Conservation (phyloP, 2,797 vertebrate species). For the Gambusia yucatana region DNA sequence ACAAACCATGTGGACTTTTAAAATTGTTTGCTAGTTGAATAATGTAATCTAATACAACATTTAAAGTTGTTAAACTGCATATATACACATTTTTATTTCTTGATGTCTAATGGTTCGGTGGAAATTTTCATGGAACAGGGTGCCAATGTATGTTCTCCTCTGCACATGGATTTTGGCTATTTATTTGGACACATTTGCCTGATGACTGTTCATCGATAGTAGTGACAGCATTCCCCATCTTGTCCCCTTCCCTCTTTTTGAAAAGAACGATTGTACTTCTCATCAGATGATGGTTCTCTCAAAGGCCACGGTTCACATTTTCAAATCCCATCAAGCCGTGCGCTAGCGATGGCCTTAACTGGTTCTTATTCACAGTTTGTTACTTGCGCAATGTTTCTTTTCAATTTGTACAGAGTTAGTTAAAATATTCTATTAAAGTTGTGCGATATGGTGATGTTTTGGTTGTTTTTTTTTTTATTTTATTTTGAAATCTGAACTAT, state of each 20-base stretch:
- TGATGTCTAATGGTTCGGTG: constrained; percentile 59
- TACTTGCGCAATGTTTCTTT: constrained; percentile 95
- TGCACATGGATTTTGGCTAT: constrained; percentile 46
- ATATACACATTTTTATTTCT: constrained; percentile 49
- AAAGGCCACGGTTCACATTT: constrained; percentile 63
- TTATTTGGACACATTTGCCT: constrained; percentile 39
- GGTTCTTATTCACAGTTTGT: constrained; percentile 87
- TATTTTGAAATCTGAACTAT: too few relatives aligned
- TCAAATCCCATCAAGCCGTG: constrained; percentile 72
- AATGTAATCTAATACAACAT: constrained; percentile 62
- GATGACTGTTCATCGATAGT: constrained; percentile 41
- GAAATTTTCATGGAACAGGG: constrained; percentile 54
- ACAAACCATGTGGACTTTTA: constrained; percentile 38
- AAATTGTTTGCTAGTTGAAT: constrained; percentile 63
- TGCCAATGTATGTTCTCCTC: constrained; percentile 76
- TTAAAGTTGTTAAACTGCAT: constrained; percentile 64
- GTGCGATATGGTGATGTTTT: constrained; percentile 82
- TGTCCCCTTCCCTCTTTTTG: constrained; percentile 49
- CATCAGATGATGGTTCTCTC: constrained; percentile 58
- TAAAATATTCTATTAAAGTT: constrained; percentile 98
- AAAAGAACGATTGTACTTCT: constrained; percentile 72
- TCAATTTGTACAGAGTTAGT: constrained; percentile 98
- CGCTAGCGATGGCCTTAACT: constrained; percentile 93
- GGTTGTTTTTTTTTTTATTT: not conserved
- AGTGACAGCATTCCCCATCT: constrained; percentile 28